Conservation (phyloP, 2,797 vertebrate species). For the Sciurus carolinensis region DNA sequence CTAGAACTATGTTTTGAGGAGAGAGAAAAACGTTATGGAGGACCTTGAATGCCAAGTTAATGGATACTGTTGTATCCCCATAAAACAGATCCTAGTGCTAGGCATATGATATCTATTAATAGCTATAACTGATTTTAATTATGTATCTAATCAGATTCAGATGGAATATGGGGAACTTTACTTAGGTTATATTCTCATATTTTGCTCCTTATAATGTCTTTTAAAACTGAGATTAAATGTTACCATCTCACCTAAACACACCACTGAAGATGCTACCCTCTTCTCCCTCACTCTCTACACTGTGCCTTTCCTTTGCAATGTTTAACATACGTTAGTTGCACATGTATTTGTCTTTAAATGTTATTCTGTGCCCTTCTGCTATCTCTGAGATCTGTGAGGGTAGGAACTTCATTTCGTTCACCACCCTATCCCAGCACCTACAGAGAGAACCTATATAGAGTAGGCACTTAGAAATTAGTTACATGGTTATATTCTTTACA, state of each 20-base stretch:
- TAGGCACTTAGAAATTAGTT: background rate
- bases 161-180: background rate
- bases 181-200: background rate
- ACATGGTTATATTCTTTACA: background rate
- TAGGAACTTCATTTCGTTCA: slow-evolving; percentile 25
- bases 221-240: background rate
- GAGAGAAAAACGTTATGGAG: background rate
- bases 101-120: background rate
- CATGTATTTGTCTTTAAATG: background rate
- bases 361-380: background rate
- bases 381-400: background rate
- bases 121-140: background rate
- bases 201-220: background rate
- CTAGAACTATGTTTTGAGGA: background rate
- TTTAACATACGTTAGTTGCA: background rate
- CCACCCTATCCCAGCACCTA: background rate
- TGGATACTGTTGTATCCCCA: background rate
- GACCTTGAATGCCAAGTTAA: background rate
- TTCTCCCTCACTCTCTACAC: background rate
- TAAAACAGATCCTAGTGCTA: background rate
- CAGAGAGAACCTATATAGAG: background rate
- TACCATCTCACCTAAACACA: background rate
- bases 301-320: background rate
- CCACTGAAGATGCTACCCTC: background rate
- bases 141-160: background rate